phyloP scores from a whole-genome alignment of 2,888 invertebrate genomes.

The Masnerella sp. region DNA sequence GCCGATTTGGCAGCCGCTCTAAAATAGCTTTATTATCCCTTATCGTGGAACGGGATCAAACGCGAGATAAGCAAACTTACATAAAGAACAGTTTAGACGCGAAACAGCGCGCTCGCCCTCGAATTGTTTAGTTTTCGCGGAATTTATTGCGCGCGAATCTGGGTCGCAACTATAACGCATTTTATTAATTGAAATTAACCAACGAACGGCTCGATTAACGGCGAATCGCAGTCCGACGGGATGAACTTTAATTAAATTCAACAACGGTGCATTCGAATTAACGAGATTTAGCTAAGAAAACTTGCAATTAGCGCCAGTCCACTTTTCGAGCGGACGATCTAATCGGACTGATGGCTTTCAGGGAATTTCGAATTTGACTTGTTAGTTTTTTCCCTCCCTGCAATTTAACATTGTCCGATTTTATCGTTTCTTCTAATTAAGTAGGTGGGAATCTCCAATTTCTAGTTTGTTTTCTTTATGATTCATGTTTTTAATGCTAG shows the following conservation, averaged over 20 bases:
- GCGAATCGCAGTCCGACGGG: constrained; percentile 1
- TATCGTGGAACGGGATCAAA: constrained; percentile 14
- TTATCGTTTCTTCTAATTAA: too few relatives aligned
- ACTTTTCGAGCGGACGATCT: not conserved
- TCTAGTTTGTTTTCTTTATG: too few relatives aligned
- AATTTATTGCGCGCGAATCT: not conserved
- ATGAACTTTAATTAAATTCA: constrained; percentile 23
- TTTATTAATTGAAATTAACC: constrained; percentile 13
- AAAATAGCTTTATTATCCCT: constrained; percentile 17
- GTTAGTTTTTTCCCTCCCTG: too few relatives aligned
- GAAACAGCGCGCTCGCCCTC: too few relatives aligned
- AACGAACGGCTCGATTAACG: not conserved
- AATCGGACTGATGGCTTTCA: too few relatives aligned
- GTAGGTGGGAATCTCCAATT: too few relatives aligned
- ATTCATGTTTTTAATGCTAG: too few relatives aligned
- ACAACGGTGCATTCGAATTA: constrained; percentile 15
- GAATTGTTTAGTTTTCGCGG: not conserved
- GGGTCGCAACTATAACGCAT: not conserved
- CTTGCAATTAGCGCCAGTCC: not conserved
- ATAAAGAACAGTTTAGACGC: not conserved
- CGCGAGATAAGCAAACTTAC: constrained; percentile 1
- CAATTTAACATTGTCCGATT: too few relatives aligned
- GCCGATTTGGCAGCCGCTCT: not conserved
- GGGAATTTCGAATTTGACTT: too few relatives aligned
- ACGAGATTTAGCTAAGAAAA: constrained; percentile 8